These are phyloP conservation scores for Lepus europaeus DNA, from an alignment of 2,113 vertebrate species.

Conservation along the genomic window DNA sequence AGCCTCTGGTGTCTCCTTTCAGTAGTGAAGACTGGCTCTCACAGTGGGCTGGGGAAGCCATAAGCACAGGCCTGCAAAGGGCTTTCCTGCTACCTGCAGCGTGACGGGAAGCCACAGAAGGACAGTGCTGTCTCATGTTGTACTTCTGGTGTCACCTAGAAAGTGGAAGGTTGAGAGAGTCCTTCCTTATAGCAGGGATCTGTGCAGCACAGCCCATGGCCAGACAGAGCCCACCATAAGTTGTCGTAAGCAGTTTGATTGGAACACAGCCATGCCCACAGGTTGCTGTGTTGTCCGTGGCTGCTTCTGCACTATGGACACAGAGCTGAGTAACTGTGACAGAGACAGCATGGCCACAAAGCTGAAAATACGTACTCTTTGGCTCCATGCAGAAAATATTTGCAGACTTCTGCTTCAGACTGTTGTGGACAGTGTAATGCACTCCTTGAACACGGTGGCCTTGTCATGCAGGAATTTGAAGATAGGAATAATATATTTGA, in stretches of 20 bases:
- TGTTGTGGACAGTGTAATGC: neutral
- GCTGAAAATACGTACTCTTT: neutral
- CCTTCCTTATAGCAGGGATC: neutral
- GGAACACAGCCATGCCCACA: neutral
- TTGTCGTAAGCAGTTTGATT: neutral
- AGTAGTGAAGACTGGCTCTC: too few species aligned
- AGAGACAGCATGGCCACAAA: neutral
- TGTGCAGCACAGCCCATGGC: neutral
- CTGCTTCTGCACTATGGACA: neutral
- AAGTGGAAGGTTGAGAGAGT: neutral
- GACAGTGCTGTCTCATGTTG: rapidly evolving
- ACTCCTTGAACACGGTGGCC: neutral
- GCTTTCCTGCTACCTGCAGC: neutral
- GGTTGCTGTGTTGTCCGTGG: neutral
- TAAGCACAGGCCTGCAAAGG: neutral
- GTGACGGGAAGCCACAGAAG: neutral
- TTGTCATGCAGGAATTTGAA: constrained; percentile 16
- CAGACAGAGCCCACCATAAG: neutral
- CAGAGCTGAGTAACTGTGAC: neutral
- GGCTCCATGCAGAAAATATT: neutral
- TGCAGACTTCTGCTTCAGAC: neutral
- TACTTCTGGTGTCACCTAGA: neutral
- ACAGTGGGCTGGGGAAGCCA: neutral
- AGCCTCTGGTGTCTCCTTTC: too few species aligned
- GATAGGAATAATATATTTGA: constrained; percentile 14